These are phyloP conservation scores for Strongylocentrotus purpuratus DNA, from an alignment of 35 echinoderm and acorn worm species.

Conservation along the genomic window DNA sequence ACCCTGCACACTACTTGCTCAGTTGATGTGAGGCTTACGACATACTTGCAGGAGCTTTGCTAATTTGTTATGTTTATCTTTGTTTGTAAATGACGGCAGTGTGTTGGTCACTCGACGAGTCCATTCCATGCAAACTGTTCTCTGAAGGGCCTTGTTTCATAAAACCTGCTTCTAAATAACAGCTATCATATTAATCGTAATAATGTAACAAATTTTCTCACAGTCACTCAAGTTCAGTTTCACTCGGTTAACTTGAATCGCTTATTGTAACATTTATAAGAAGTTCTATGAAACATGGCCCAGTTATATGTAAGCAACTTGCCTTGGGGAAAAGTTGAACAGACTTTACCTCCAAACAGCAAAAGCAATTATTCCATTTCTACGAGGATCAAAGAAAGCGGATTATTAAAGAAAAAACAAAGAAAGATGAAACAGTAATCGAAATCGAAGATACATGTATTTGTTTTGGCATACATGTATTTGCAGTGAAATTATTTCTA, in stretches of 20 bases:
- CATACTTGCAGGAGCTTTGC: conserved; percentile 15
- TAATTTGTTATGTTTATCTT: background rate
- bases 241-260: background rate
- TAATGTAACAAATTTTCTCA: background rate
- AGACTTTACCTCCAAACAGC: background rate
- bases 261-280: background rate
- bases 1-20: background rate
- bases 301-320: background rate
- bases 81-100: background rate
- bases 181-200: background rate
- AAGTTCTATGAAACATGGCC: background rate
- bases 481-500: background rate
- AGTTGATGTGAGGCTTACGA: background rate
- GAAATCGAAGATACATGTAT: too few species aligned
- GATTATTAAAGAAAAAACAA: background rate
- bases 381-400: background rate
- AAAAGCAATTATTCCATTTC: background rate
- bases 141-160: background rate
- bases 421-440: background rate
- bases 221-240: background rate
- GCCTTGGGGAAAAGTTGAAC: background rate
- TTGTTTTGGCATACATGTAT: background rate
- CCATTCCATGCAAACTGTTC: background rate
- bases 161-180: background rate
- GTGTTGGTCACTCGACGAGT: background rate